Evolutionary conservation across 2,797 vertebrate genomes (phyloP).

Genomic region (Pteronotus mesoamericanus): DNA sequence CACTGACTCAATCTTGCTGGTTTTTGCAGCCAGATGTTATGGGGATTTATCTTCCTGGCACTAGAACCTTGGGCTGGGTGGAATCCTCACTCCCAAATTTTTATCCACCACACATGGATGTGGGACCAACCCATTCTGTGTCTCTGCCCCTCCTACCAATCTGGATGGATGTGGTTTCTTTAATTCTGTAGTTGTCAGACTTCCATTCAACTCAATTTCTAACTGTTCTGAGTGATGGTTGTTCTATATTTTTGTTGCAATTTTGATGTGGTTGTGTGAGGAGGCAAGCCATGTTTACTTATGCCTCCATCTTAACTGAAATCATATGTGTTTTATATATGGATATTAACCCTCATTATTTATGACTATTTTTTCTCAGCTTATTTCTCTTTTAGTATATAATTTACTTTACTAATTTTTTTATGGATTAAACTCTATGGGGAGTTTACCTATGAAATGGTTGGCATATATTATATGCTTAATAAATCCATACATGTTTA

Average conservation of each 20-base stretch:
- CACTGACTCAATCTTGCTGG: neutral
- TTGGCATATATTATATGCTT: neutral
- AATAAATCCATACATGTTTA: conserved; percentile 26
- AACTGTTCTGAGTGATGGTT: no score
- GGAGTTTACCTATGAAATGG: neutral
- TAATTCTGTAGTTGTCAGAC: no score
- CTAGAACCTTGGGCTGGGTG: no score
- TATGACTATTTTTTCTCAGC: neutral
- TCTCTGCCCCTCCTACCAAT: no score
- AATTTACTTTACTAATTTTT: conserved; percentile 14
- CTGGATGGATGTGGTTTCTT: no score
- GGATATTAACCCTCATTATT: neutral
- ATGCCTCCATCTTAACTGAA: neutral
- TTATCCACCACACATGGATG: no score
- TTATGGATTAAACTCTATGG: neutral
- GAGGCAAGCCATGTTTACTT: neutral
- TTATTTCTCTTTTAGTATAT: neutral
- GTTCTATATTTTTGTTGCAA: neutral
- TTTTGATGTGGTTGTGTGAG: neutral
- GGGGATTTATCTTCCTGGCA: no score
- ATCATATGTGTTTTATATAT: neutral
- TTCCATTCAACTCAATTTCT: no score
- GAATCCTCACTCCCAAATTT: no score
- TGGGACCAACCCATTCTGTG: no score
- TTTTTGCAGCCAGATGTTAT: neutral